Conservation (phyloP, 2,113 vertebrate species). For the Elephantulus edwardii region DNA sequence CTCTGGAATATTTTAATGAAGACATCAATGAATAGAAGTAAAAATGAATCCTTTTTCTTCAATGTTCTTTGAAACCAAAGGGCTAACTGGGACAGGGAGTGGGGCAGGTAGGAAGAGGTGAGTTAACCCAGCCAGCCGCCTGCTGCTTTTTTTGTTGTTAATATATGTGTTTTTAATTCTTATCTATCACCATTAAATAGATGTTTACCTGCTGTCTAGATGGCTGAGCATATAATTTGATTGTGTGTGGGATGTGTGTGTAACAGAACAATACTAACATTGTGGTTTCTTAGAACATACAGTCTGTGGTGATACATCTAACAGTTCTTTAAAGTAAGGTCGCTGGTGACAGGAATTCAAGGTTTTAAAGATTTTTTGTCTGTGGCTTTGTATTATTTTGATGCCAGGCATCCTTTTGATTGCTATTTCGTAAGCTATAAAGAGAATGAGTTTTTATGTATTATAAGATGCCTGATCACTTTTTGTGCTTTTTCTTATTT, state of each 20-base stretch:
- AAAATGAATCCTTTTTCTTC: background rate
- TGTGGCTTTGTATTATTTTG: slow-evolving; percentile 20
- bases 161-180: background rate
- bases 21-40: background rate
- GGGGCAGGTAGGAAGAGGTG: background rate
- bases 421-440: slow-evolving; percentile 9
- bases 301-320: background rate
- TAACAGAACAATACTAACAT: background rate
- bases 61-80: slow-evolving; percentile 22
- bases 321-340: slow-evolving; percentile 20
- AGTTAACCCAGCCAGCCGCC: slow-evolving; percentile 11
- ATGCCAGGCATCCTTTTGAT: background rate
- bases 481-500: slow-evolving; percentile 43
- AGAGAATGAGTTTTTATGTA: background rate
- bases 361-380: slow-evolving; percentile 49
- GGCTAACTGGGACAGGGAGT: too few species aligned
- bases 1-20: slow-evolving; percentile 3
- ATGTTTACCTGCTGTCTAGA: slow-evolving; percentile 13
- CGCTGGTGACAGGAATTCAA: slow-evolving; percentile 1
- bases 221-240: slow-evolving; percentile 24
- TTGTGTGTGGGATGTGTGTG: too few species aligned
- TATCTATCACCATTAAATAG: background rate
- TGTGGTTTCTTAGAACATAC: slow-evolving; percentile 13
- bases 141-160: slow-evolving; percentile 2
- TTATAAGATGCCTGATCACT: background rate